phyloP scores from a whole-genome alignment of 1,140 invertebrate species.

The Drosophila miranda region DNA sequence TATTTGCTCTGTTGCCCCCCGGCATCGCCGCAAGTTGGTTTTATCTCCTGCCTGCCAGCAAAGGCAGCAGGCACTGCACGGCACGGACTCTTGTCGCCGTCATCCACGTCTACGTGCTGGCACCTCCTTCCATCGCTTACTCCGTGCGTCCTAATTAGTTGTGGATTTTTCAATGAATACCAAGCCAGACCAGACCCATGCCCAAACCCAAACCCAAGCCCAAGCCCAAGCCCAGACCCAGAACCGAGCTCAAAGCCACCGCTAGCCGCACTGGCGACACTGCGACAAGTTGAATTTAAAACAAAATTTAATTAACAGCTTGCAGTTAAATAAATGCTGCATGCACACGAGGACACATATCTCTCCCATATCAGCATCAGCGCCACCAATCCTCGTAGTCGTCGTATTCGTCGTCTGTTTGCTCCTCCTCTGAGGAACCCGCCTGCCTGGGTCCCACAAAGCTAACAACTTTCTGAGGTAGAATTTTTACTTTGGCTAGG shows the following conservation, averaged over 20 bases:
- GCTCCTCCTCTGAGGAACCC: constrained; percentile 13
- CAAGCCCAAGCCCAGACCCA: constrained; percentile 12
- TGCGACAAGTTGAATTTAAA: constrained; percentile 71
- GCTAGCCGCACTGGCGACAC: constrained; percentile 19
- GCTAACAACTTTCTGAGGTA: constrained; percentile 32
- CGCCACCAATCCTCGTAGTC: constrained; percentile 33
- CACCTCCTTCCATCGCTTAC: constrained; percentile 18
- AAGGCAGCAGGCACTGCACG: neutral
- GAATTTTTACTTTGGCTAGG: constrained; percentile 38
- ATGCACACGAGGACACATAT: constrained; percentile 14
- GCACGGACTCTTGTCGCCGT: neutral
- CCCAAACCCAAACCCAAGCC: constrained; percentile 4
- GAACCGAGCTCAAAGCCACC: no score
- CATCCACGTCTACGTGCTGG: constrained; percentile 23
- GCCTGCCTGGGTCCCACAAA: constrained; percentile 49
- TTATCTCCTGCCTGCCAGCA: constrained; percentile 22
- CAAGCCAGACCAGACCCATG: constrained; percentile 10
- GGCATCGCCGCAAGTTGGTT: constrained; percentile 24
- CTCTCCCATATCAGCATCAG: constrained; percentile 13
- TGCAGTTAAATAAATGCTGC: constrained; percentile 60
- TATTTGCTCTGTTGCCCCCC: constrained; percentile 33
- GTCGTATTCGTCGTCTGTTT: constrained; percentile 8
- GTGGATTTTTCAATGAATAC: constrained; percentile 72
- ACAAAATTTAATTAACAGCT: constrained; percentile 73
- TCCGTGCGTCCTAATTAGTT: constrained; percentile 68